These are phyloP conservation scores for Cephus pygmeus DNA, from an alignment of 2,888 invertebrate genomes.

Conservation along the genomic window DNA sequence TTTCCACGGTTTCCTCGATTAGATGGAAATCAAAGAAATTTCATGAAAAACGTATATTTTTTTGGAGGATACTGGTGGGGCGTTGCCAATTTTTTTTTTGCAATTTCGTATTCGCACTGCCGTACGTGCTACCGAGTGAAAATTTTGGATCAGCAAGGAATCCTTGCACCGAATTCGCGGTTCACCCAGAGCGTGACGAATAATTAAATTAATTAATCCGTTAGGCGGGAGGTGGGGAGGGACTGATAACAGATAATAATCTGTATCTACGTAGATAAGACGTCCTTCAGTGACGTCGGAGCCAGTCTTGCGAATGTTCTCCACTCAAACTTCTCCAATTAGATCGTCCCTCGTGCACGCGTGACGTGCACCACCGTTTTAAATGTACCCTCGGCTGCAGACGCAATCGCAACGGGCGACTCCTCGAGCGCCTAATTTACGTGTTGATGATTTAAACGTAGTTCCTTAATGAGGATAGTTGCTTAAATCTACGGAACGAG, in stretches of 20 bases:
- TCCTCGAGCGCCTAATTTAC: neutral
- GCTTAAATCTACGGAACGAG: neutral
- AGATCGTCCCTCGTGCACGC: neutral
- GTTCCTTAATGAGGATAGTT: neutral
- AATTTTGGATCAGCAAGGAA: neutral
- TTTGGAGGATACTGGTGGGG: no score
- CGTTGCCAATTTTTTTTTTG: neutral
- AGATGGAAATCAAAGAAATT: neutral
- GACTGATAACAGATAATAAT: conserved; percentile 39
- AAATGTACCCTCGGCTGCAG: neutral
- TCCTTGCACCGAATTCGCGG: neutral
- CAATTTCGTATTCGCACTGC: neutral
- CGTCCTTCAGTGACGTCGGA: neutral
- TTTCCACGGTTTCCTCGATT: neutral
- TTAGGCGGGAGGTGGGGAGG: conserved; percentile 25
- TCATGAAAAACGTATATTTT: no score
- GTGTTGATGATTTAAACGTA: neutral
- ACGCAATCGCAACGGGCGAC: neutral
- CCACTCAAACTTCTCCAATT: neutral
- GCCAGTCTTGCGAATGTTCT: neutral
- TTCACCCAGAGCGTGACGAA: conserved; percentile 43
- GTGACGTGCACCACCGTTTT: neutral
- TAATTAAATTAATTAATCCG: conserved; percentile 57
- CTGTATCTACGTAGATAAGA: neutral
- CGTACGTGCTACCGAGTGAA: neutral